A percentile compares a stretch with the other conserved stretches of the same genome.
Conservation (phyloP, 2,888 invertebrate species). For the Oxyteleia sp. region DNA sequence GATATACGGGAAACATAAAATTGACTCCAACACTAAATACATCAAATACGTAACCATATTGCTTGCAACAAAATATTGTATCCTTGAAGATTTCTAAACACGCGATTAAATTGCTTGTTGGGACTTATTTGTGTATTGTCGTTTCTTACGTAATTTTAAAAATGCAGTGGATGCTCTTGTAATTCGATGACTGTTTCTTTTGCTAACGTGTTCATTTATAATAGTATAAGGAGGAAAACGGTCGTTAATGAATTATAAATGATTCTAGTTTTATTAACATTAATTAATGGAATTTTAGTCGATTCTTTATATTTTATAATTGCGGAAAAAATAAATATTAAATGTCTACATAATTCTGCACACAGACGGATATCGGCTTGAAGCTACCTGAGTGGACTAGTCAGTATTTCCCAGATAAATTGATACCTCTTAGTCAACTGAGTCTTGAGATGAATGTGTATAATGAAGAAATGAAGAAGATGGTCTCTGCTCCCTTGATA, state of each 20-base stretch:
- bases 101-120: neutral
- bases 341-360: slow-evolving; percentile 10
- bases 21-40: neutral
- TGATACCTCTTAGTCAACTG: slow-evolving; percentile 89
- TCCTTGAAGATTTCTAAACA: slow-evolving; percentile 11
- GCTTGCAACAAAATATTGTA: neutral
- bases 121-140: neutral
- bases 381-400: slow-evolving; percentile 90
- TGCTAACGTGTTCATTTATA: neutral
- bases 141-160: neutral
- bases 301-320: neutral
- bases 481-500: slow-evolving; percentile 90
- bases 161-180: neutral
- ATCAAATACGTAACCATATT: neutral
- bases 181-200: neutral
- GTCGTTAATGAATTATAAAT: too few species aligned
- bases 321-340: neutral
- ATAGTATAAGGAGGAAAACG: too few species aligned
- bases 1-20: slow-evolving; percentile 5
- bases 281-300: too few species aligned
- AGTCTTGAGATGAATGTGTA: slow-evolving; percentile 90
- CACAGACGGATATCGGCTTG: slow-evolving; percentile 88
- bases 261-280: neutral
- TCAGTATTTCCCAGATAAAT: slow-evolving; percentile 89
- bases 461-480: slow-evolving; percentile 89